Evolutionary conservation across 2,888 invertebrate species (phyloP).

Genomic region (Machimus atricapillus): DNA sequence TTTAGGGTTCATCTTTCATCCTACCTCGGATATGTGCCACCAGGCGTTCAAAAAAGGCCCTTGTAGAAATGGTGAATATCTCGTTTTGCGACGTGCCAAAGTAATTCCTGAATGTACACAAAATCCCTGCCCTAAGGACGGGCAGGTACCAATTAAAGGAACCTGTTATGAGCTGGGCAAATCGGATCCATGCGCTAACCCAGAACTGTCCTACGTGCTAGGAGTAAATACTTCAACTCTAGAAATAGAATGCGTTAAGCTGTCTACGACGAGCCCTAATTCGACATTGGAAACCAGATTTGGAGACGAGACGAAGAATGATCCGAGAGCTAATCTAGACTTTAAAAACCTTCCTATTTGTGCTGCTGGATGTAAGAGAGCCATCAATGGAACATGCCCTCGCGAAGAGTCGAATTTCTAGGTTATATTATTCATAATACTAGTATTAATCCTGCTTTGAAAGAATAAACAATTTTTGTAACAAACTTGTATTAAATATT

Average conservation of each 20-base stretch:
- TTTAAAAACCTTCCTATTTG: conserved; percentile 51
- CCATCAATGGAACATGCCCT: conserved; percentile 53
- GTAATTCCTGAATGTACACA: conserved; percentile 67
- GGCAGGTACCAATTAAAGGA: conserved; percentile 60
- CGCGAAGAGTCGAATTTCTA: neutral
- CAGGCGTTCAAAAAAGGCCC: conserved; percentile 72
- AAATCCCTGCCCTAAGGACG: conserved; percentile 70
- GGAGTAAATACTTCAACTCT: conserved; percentile 70
- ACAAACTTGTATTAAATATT: neutral
- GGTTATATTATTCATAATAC: neutral
- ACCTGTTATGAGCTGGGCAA: conserved; percentile 55
- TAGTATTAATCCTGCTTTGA: neutral
- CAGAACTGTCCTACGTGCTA: conserved; percentile 63
- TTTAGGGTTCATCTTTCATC: conserved; percentile 68
- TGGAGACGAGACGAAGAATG: conserved; percentile 48
- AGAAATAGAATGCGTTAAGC: conserved; percentile 66
- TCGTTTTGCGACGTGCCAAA: conserved; percentile 65
- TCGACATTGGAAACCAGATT: conserved; percentile 55
- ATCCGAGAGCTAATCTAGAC: conserved; percentile 36
- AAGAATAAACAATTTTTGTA: neutral
- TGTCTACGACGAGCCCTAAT: conserved; percentile 49
- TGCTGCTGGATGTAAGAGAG: conserved; percentile 53
- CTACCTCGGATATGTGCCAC: conserved; percentile 68
- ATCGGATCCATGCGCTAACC: conserved; percentile 54
- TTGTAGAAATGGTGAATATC: conserved; percentile 66